Percentiles rank a stretch among this genome's conserved stretches.
These are phyloP conservation scores for Megaceryle alcyon DNA, from an alignment of 2,797 vertebrate species.

Conservation along the genomic window DNA sequence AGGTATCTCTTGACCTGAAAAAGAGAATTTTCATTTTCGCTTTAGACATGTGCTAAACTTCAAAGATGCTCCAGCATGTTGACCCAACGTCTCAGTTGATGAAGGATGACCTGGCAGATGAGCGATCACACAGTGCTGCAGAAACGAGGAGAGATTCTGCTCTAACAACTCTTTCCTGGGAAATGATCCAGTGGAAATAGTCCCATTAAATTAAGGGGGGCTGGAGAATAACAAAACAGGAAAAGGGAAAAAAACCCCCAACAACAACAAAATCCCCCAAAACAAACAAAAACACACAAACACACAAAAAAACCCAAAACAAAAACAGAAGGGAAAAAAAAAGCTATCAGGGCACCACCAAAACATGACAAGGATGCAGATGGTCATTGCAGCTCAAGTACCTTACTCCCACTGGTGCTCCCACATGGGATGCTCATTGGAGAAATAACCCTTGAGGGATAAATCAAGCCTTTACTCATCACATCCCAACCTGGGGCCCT, in stretches of 20 bases:
- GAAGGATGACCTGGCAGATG: not conserved
- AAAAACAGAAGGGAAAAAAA: too few species aligned
- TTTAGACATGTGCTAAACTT: not conserved
- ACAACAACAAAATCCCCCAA: too few species aligned
- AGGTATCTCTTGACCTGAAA: not conserved
- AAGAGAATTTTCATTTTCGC: not conserved
- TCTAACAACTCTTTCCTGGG: not conserved
- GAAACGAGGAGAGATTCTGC: not conserved
- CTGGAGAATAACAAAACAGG: not conserved
- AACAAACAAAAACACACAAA: too few species aligned
- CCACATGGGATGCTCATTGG: rapidly evolving
- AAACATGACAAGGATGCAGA: not conserved
- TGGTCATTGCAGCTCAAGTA: not conserved
- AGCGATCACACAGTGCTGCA: not conserved
- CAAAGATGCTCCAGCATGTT: not conserved
- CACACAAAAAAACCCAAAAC: too few species aligned
- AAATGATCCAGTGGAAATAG: not conserved
- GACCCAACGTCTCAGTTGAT: not conserved
- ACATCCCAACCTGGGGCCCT: not conserved
- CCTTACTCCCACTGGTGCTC: not conserved
- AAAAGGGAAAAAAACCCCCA: too few species aligned
- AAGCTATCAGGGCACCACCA: not conserved
- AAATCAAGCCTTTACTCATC: not conserved
- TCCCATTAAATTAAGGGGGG: not conserved
- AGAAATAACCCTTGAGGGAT: not conserved